A percentile compares a stretch with the other conserved stretches of the same genome.
phyloP scores from a whole-genome alignment of 2,888 invertebrate genomes.

The Anthrax anthrax region DNA sequence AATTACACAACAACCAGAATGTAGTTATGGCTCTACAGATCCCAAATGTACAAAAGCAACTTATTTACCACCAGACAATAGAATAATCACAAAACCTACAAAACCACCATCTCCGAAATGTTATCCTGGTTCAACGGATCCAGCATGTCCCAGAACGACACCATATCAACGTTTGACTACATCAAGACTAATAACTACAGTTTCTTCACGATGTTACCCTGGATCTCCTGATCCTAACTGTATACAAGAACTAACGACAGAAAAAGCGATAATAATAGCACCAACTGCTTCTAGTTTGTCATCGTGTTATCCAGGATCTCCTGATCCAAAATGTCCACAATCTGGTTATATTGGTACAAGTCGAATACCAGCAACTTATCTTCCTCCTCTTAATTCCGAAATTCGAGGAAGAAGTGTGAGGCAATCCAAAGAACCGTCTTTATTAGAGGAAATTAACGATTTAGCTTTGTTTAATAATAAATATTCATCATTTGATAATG shows the following conservation, averaged over 20 bases:
- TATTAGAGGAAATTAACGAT: slow-evolving; percentile 25
- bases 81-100: slow-evolving; percentile 11
- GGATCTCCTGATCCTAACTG: slow-evolving; percentile 18
- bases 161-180: slow-evolving; percentile 15
- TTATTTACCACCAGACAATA: slow-evolving; percentile 9
- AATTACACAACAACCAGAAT: slow-evolving; percentile 12
- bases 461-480: slow-evolving; percentile 21
- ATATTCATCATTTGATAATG: slow-evolving; percentile 21
- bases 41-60: slow-evolving; percentile 21
- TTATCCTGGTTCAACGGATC: slow-evolving; percentile 27
- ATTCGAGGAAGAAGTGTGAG: slow-evolving; percentile 21
- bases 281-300: slow-evolving; percentile 18
- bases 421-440: slow-evolving; percentile 15
- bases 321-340: slow-evolving; percentile 34
- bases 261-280: neutral
- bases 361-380: slow-evolving; percentile 24
- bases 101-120: slow-evolving; percentile 15
- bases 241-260: neutral
- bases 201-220: slow-evolving; percentile 24
- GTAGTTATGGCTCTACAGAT: slow-evolving; percentile 16
- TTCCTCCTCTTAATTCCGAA: slow-evolving; percentile 23
- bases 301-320: slow-evolving; percentile 23
- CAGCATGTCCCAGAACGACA: slow-evolving; percentile 20
- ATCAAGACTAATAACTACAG: slow-evolving; percentile 24
- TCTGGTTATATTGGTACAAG: slow-evolving; percentile 22